Conservation (phyloP, 2,113 vertebrate species). For the Triplophysa rosa region DNA sequence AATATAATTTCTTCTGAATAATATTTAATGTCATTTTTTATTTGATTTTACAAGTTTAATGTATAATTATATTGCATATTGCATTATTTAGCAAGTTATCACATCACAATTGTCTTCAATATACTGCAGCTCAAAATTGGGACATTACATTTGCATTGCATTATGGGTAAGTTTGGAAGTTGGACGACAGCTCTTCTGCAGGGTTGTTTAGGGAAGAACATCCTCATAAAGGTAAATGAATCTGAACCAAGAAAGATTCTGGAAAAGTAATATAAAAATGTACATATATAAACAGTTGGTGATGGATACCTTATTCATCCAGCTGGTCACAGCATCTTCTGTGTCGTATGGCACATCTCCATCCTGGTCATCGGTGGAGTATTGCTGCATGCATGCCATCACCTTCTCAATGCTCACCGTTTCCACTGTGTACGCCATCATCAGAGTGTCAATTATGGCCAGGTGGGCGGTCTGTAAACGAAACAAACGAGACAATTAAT, state of each 20-base stretch:
- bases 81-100: too few species aligned
- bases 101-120: too few species aligned
- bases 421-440: slow-evolving; percentile 96
- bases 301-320: slow-evolving; percentile 94
- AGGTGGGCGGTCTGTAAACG: slow-evolving; percentile 86
- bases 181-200: too few species aligned
- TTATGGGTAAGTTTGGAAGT: too few species aligned
- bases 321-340: slow-evolving; percentile 89
- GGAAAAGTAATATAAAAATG: not conserved
- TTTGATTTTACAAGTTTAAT: too few species aligned
- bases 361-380: slow-evolving; percentile 82
- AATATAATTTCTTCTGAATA: too few species aligned
- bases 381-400: slow-evolving; percentile 82
- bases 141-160: not conserved
- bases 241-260: not conserved
- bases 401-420: slow-evolving; percentile 90
- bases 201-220: too few species aligned
- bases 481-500: not conserved
- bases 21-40: too few species aligned
- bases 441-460: slow-evolving; percentile 94
- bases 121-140: too few species aligned
- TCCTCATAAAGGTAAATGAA: too few species aligned
- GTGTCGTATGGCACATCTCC: slow-evolving; percentile 89
- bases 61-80: too few species aligned
- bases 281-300: not conserved